Evolutionary conservation across 1,140 invertebrate genomes (phyloP).

Genomic region (Oryctes rhinoceros): DNA sequence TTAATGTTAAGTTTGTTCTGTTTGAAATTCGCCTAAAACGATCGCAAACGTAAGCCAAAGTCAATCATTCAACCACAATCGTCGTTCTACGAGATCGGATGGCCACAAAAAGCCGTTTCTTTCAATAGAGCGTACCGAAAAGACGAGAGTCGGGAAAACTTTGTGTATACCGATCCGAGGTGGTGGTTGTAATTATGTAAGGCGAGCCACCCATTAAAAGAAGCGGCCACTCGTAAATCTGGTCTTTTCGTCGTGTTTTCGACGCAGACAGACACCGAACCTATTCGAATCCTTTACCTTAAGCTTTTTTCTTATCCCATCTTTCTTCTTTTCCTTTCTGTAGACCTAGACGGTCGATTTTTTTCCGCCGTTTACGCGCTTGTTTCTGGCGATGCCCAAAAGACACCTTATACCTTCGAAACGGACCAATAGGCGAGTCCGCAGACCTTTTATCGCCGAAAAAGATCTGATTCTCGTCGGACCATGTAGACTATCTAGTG

Average conservation of each 20-base stretch:
- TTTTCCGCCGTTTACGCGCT: background rate
- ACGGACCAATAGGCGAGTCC: background rate
- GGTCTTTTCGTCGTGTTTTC: conserved; percentile 53
- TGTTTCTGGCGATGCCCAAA: conserved; percentile 23
- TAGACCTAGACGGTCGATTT: too few relatives aligned
- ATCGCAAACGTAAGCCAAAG: too few relatives aligned
- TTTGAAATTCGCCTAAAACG: too few relatives aligned
- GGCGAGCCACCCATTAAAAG: conserved; percentile 58
- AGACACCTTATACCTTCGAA: conserved; percentile 21
- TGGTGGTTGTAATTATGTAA: conserved; percentile 59
- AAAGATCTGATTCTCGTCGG: conserved; percentile 26
- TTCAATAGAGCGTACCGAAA: conserved; percentile 51
- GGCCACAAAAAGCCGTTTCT: conserved; percentile 49
- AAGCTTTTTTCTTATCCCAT: conserved; percentile 43
- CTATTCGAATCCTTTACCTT: conserved; percentile 49
- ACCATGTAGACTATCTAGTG: conserved; percentile 26
- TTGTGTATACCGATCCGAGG: conserved; percentile 56
- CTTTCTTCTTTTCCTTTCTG: background rate
- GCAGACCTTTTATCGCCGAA: conserved; percentile 10
- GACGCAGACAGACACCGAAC: conserved; percentile 5
- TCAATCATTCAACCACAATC: too few relatives aligned
- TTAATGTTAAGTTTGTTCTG: too few relatives aligned
- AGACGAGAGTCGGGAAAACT: conserved; percentile 44
- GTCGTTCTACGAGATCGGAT: too few relatives aligned
- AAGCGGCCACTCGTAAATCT: conserved; percentile 57